Evolutionary conservation across 1,140 invertebrate genomes (phyloP), one percentile per base, ranked within the genome.

Genomic region (Drosophila cardini): DNA sequence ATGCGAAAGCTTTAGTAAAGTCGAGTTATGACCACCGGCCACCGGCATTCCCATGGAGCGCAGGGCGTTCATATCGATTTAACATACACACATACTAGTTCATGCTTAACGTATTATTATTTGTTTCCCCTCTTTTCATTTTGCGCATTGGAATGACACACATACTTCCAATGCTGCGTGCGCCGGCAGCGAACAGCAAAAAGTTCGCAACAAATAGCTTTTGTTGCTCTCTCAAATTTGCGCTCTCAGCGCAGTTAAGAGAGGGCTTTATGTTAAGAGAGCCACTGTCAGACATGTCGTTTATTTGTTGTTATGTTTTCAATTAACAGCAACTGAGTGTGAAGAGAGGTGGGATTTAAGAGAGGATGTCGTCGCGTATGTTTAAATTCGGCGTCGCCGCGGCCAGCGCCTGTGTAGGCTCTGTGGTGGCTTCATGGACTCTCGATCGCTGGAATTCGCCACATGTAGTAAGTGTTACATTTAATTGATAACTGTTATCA

Each of bases 321-420:
- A 61, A 42, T 53, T 55, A 57, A 46, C 60, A 38, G 43, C 40
- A 69, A 38, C 34, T 26, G 21, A 26, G 21, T 26, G 21, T 4
- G 21, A 40, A 15, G 62, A 45, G 46, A 50, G 57, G 7, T 8
- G 32, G 52, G 2, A 61, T 15, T 72, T 72, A 50, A 85, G 53
- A 48, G 62, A 91, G 30, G 38, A 92, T 92, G 91, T 73, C 91
- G 53, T 90, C 91, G 50, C 84, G 86, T 68, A 80, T 92, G 76
- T 90, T 89, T 81, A 89, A 91, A 77, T 76, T 92, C 45, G 91
- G 91, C 57, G 74, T 92, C 7, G 83, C 91, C 30, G 81, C 91
- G 26, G 68, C 91, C 26, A 91, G 91, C 38, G 91, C 91, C 52
- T 83, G 79, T 45, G 76, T 80, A 40, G 91, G 91, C 34, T 80